Percentiles rank a stretch among this genome's conserved stretches.
These are phyloP conservation scores for Drosophila tani DNA, from an alignment of 1,140 invertebrate genomes.

Conservation along the genomic window DNA sequence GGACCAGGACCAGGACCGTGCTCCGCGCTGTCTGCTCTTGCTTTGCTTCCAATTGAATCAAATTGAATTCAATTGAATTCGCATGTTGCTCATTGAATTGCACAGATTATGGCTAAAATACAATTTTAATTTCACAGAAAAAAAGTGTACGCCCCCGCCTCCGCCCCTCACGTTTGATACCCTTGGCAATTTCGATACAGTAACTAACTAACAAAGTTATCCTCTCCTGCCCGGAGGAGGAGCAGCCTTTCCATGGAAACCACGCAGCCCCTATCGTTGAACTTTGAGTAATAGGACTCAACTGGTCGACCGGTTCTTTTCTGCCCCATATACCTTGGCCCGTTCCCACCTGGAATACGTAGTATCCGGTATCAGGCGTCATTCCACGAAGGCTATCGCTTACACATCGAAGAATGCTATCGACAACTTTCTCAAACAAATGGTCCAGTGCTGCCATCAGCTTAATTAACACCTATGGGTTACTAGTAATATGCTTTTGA, in stretches of 20 bases:
- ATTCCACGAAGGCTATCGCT: background rate
- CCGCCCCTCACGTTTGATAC: background rate
- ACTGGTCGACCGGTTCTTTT: background rate
- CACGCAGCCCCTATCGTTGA: background rate
- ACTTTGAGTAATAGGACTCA: background rate
- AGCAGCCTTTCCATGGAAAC: background rate
- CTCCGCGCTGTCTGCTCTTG: constrained; percentile 30
- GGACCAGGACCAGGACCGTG: background rate
- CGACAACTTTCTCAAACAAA: too few relatives aligned
- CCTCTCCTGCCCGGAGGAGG: too few relatives aligned
- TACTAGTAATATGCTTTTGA: too few relatives aligned
- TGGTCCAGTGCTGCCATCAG: too few relatives aligned
- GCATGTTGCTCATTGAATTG: constrained; percentile 77
- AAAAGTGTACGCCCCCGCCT: constrained; percentile 10
- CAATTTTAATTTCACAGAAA: constrained; percentile 74
- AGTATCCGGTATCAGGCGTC: background rate
- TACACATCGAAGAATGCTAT: too few relatives aligned
- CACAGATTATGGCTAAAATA: constrained; percentile 78
- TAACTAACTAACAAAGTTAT: constrained; percentile 13
- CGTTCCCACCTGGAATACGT: background rate
- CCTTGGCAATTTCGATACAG: constrained; percentile 2
- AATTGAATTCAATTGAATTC: constrained; percentile 79
- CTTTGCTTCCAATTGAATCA: constrained; percentile 67
- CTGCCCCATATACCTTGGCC: background rate
- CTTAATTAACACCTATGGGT: too few relatives aligned